phyloP scores from a whole-genome alignment of 2,888 invertebrate genomes.

The Spatulosminthurus flaviceps region DNA sequence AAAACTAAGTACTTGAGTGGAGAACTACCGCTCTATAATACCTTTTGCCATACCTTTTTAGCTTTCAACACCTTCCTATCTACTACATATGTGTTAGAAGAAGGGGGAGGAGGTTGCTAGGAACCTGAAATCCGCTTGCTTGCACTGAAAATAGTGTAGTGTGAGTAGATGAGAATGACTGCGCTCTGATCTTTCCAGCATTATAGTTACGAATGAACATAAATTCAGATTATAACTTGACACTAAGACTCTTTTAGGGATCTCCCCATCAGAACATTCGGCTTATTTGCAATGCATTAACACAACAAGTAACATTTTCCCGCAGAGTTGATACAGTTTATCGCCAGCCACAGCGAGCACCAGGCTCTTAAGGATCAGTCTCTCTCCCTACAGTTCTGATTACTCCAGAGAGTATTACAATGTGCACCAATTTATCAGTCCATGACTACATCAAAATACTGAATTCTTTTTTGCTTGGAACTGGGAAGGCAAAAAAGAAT shows the following conservation, averaged over 20 bases:
- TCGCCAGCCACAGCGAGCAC: not conserved
- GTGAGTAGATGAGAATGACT: no score
- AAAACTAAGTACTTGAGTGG: no score
- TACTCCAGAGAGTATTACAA: not conserved
- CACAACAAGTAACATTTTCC: slow-evolving; percentile 19
- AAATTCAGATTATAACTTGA: slow-evolving; percentile 54
- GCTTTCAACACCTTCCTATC: no score
- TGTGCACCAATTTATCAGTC: not conserved
- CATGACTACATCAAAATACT: not conserved
- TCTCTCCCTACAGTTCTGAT: not conserved
- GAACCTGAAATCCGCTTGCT: no score
- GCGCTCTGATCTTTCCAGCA: slow-evolving; percentile 3
- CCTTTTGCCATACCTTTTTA: no score
- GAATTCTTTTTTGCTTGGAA: not conserved
- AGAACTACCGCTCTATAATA: no score
- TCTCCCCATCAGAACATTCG: slow-evolving; percentile 31
- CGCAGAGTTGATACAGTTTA: not conserved
- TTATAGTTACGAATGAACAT: slow-evolving; percentile 40
- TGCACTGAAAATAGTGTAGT: no score
- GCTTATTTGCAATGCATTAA: slow-evolving; percentile 45
- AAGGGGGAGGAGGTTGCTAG: no score
- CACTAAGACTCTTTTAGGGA: slow-evolving; percentile 30
- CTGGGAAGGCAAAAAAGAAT: not conserved
- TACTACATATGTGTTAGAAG: no score
- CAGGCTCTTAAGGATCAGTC: not conserved